These are phyloP conservation scores for Ophraella communa DNA, from an alignment of 2,888 invertebrate species.

Conservation along the genomic window DNA sequence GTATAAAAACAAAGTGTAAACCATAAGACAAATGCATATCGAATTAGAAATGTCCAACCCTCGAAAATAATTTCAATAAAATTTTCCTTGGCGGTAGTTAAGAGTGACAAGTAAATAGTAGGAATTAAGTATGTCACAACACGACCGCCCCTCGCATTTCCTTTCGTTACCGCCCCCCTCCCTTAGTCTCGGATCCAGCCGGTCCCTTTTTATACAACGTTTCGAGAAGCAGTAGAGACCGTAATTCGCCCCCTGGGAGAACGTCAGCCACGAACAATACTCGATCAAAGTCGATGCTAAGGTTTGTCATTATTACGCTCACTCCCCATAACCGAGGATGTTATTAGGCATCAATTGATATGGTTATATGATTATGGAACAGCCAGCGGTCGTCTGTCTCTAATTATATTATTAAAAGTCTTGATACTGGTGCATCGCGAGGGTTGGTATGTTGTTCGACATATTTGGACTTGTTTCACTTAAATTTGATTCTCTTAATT, in stretches of 20 bases:
- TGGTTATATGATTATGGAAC: conserved; percentile 58
- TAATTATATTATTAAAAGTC: conserved; percentile 53
- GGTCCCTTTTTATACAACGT: not conserved
- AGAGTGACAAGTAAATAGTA: conserved; percentile 47
- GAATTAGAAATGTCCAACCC: not conserved
- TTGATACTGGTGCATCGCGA: conserved; percentile 19
- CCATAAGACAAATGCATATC: no score
- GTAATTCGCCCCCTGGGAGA: conserved; percentile 48
- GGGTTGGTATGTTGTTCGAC: conserved; percentile 21
- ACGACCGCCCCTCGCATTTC: conserved; percentile 49
- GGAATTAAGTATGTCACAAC: conserved; percentile 58
- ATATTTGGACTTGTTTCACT: not conserved
- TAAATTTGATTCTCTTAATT: not conserved
- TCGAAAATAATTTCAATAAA: not conserved
- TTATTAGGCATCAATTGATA: conserved; percentile 61
- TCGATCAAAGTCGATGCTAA: conserved; percentile 53
- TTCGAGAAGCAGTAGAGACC: conserved; percentile 38
- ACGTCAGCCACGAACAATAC: conserved; percentile 53
- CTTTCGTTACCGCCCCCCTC: conserved; percentile 36
- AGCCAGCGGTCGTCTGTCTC: conserved; percentile 49
- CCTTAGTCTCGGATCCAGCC: no score
- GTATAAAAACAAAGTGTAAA: no score
- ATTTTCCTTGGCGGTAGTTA: conserved; percentile 3
- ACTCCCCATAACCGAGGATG: conserved; percentile 50
- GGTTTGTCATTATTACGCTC: conserved; percentile 54